phyloP scores from a whole-genome alignment of 2,113 vertebrate species.

The Myocastor coypus region DNA sequence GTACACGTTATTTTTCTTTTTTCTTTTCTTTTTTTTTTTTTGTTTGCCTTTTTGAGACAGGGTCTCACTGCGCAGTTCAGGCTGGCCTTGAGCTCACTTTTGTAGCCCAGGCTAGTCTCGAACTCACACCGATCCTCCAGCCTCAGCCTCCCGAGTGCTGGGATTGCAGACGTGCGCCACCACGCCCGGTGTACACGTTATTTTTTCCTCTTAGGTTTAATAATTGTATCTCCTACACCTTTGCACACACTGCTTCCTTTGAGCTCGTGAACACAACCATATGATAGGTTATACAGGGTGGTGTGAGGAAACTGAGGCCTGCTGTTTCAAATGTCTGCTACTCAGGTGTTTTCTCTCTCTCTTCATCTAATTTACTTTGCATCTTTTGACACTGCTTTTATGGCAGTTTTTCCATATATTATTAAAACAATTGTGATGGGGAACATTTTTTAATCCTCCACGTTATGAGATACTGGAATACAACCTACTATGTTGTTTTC shows the following conservation, averaged over 20 bases:
- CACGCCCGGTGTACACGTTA: no score
- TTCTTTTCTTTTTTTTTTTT: no score
- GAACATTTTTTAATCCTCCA: constrained; percentile 16
- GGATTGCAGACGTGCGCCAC: no score
- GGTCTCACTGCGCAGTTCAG: no score
- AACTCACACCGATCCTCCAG: no score
- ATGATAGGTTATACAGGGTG: background rate
- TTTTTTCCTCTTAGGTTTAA: background rate
- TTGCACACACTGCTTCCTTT: constrained; percentile 43
- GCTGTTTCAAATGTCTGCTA: background rate
- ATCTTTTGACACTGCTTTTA: background rate
- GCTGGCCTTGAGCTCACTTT: no score
- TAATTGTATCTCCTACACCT: background rate
- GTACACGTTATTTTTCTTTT: no score
- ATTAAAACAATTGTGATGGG: constrained; percentile 50
- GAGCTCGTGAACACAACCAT: background rate
- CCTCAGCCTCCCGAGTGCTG: no score
- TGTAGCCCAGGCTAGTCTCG: no score
- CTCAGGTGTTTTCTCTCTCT: background rate
- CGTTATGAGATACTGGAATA: constrained; percentile 18
- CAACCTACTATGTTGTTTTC: constrained; percentile 6
- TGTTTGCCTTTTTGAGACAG: no score
- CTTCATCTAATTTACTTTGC: constrained; percentile 14
- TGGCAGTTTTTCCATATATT: constrained; percentile 22
- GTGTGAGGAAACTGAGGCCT: constrained; percentile 17